Evolutionary conservation across 2,113 vertebrate species (phyloP), one percentile per base, ranked within the genome.

Genomic region (Accipiter cooperii): DNA sequence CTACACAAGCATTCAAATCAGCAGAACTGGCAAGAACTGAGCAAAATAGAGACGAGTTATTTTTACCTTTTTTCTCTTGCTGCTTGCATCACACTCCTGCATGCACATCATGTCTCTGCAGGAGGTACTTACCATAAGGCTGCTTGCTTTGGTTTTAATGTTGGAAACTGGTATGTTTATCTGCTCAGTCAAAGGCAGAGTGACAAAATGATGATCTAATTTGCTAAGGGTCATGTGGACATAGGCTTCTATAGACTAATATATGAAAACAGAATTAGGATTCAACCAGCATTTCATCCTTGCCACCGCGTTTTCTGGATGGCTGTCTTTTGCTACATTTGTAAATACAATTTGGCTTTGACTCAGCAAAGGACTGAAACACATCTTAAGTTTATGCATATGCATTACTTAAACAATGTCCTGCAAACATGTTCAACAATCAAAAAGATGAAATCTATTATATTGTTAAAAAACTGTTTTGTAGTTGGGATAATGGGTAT

Each of bases 251-350:
- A 47, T 0, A 10, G 82, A 85, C 47, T 65, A 91, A 58, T 69
- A 87, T 24, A 49, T n/a, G 63, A 88, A 93, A 94, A 90, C 40
- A 93, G 57, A 89, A 82, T 82, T 75, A 87, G 70, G 51, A 95
- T 94, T 95, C 75, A 94, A 69, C 36, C 52, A 77, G 87, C 81
- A 66, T 95, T 91, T 95, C 65, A 87, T 87, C 70, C n/a, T 91
- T 82, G 61, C 57, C 44, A 58, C 47, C 0, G 0, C 20, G 16
- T 87, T 95, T 93, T 87, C 92, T 79, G 36, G 13, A 15, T 80
- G 29, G 20, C 49, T 65, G 60, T 87, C 80, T 91, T 78, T 85
- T 69, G 52, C 76, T 93, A 54, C 40, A 31, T 79, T 85, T 88
- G 52, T 87, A 88, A 92, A 86, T 49, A 89, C 16, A 73, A 79